Evolutionary conservation across 2,113 vertebrate genomes (phyloP).

Genomic region (Astatoreochromis straeleni): DNA sequence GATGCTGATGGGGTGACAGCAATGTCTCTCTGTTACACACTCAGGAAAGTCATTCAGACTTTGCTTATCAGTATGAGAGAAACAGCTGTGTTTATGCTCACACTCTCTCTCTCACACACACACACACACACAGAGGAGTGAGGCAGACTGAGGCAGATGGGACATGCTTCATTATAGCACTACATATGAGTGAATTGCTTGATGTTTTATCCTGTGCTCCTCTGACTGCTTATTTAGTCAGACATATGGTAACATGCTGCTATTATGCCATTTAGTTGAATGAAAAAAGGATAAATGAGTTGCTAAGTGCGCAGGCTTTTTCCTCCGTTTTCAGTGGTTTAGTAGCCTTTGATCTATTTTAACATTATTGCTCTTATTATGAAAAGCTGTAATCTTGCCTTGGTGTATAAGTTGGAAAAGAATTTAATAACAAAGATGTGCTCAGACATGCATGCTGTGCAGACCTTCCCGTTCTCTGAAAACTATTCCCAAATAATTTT

Average conservation of each 20-base stretch:
- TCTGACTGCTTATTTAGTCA: conserved; percentile 61
- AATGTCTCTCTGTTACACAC: conserved; percentile 12
- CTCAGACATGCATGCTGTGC: background rate
- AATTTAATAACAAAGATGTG: background rate
- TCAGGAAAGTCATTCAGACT: conserved; percentile 40
- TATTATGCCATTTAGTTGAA: conserved; percentile 48
- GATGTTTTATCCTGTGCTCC: conserved; percentile 49
- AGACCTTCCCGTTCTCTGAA: background rate
- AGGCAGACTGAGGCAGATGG: background rate
- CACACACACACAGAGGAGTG: background rate
- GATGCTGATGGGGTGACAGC: conserved; percentile 15
- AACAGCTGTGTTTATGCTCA: conserved; percentile 35
- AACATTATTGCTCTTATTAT: background rate
- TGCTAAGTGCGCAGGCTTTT: conserved; percentile 1
- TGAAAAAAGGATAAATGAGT: conserved; percentile 40
- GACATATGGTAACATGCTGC: conserved; percentile 48
- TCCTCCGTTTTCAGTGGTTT: conserved; percentile 10
- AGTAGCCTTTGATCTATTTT: background rate
- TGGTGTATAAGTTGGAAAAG: background rate
- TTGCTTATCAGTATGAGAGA: conserved; percentile 13
- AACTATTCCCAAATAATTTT: background rate
- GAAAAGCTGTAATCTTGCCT: background rate
- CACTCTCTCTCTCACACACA: background rate
- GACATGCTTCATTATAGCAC: background rate
- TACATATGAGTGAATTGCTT: conserved; percentile 49